These are phyloP conservation scores for Diceros bicornis DNA, from an alignment of 2,797 vertebrate genomes.

Conservation along the genomic window DNA sequence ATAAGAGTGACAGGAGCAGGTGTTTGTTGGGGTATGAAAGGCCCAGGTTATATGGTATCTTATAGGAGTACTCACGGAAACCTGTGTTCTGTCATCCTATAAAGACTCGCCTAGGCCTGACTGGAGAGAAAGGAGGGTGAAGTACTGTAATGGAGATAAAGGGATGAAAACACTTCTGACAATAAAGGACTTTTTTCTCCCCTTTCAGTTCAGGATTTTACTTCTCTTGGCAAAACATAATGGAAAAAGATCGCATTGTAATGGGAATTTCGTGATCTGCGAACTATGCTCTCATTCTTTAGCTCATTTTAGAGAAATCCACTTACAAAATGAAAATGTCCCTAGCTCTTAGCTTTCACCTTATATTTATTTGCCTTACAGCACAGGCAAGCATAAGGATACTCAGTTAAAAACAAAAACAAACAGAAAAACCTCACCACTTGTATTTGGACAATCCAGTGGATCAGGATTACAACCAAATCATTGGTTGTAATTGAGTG, in stretches of 20 bases:
- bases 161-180: background rate
- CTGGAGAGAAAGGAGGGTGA: background rate
- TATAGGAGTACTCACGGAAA: background rate
- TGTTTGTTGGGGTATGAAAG: background rate
- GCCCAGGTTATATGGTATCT: background rate
- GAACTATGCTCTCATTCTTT: background rate
- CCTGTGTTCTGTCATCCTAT: background rate
- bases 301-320: background rate
- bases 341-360: background rate
- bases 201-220: background rate
- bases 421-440: background rate
- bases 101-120: background rate
- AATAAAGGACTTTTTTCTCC: background rate
- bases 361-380: background rate
- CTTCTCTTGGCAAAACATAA: slow-evolving; percentile 49
- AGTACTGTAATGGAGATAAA: background rate
- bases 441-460: background rate
- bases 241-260: background rate
- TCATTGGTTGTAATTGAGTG: background rate
- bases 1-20: background rate
- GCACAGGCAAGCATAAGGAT: background rate
- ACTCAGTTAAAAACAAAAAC: background rate
- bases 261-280: background rate
- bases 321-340: slow-evolving; percentile 2
- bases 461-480: background rate